Evolutionary conservation across 2,797 vertebrate genomes (phyloP), one percentile per base, ranked within the genome.

Genomic region (Dromococcyx pavoninus): DNA sequence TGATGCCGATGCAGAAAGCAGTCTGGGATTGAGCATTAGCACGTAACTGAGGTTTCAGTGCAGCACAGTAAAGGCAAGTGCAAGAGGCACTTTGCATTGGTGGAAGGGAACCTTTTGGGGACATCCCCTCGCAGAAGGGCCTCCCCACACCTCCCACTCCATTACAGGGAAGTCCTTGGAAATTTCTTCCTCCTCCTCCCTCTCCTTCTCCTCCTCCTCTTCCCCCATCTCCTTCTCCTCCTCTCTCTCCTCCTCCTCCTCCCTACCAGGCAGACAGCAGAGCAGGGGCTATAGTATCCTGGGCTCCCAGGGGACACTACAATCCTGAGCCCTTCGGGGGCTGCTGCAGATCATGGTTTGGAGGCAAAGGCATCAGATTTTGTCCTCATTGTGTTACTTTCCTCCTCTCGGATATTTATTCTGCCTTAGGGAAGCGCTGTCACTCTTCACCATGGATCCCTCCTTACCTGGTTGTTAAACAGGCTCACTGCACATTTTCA

Each of bases 381-480:
- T 67, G 25, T 39, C 28, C 44, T 80, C 9, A 13, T 37, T 57
- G 54, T 30, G 17, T 8, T 10, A 22, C 7, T 37, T 67, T 22
- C 10, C 35, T 61, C 25, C 33, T 24, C 61, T 77, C 27, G 14
- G 33, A 12, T 69, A 19, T 54, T 86, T 69, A 22, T 25, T 50
- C 54, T 67, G 32, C 11, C 75, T 58, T 72, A 46, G 62, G 51
- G 43, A 60, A 80, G 9, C 27, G n/a, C 19, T 88, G 17, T 13
- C 1, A 0, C 56, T 37, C 48, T 58, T 39, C 30, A 23, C 11
- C 0, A 2, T 1, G 3, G 37, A 69, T 62, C 18, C 13, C 13
- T 56, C 27, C 50, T 53, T 71, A 54, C 10, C 39, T 48, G n/a
- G 9, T 30, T 24, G 44, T 51, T 24, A 13, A 75, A 24, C 21